These are phyloP conservation scores for Drosophila pandora DNA, from an alignment of 1,140 invertebrate species.

Conservation along the genomic window DNA sequence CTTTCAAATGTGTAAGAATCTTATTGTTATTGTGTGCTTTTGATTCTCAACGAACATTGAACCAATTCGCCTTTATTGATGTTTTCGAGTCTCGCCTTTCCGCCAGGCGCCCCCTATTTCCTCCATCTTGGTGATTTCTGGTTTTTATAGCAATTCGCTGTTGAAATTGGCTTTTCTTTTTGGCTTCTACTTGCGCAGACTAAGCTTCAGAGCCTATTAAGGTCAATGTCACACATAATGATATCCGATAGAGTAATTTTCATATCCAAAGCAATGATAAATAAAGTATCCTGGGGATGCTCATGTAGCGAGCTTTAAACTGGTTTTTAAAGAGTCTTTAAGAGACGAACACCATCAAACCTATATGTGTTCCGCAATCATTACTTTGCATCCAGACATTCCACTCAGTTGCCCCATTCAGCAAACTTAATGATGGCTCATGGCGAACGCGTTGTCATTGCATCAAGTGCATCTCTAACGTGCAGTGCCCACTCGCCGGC, in stretches of 20 bases:
- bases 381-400: slow-evolving; percentile 5
- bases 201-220: background rate
- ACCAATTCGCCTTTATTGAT: slow-evolving; percentile 12
- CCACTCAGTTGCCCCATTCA: slow-evolving; percentile 30
- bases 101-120: slow-evolving; percentile 6
- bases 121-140: slow-evolving; percentile 42
- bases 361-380: background rate
- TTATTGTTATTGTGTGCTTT: slow-evolving; percentile 26
- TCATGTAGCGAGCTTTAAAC: no score
- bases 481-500: slow-evolving; percentile 4
- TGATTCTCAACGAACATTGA: slow-evolving; percentile 21
- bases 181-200: slow-evolving; percentile 45
- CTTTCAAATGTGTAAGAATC: background rate
- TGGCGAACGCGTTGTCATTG: slow-evolving; percentile 28
- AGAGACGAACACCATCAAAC: background rate
- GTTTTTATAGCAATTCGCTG: slow-evolving; percentile 35
- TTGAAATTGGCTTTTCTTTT: slow-evolving; percentile 52
- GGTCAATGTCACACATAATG: no score
- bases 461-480: slow-evolving; percentile 48
- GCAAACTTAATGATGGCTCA: slow-evolving; percentile 60
- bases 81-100: slow-evolving; percentile 7
- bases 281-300: no score
- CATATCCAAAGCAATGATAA: no score
- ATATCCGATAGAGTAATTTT: no score
- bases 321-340: background rate